Percentiles rank a stretch among this genome's conserved stretches.
Conservation (phyloP, 1,140 invertebrate species). For the Zaprionus camerounensis region DNA sequence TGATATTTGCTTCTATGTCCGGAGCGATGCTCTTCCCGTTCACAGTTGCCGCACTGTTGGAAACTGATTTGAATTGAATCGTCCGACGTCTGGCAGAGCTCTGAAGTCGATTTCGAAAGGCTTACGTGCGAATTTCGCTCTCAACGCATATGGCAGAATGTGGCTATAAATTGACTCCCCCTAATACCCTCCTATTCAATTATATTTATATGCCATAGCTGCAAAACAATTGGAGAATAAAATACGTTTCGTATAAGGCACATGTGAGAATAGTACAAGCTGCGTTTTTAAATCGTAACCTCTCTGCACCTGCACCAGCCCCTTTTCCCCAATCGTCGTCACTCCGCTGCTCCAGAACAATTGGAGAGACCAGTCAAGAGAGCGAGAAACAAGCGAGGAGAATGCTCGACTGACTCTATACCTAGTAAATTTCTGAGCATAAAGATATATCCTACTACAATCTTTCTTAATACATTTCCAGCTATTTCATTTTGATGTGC, state of each 20-base stretch:
- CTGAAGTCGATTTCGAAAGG: conserved; percentile 37
- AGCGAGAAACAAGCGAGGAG: not conserved
- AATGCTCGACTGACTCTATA: not conserved
- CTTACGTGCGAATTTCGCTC: conserved; percentile 71
- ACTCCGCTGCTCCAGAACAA: conserved; percentile 4
- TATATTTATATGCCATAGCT: conserved; percentile 46
- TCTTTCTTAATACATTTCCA: too few relatives aligned
- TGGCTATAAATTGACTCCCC: conserved; percentile 21
- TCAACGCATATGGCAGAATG: conserved; percentile 43
- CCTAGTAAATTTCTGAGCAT: not conserved
- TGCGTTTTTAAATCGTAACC: conserved; percentile 8
- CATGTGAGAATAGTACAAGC: conserved; percentile 39
- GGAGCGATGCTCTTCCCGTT: conserved; percentile 37
- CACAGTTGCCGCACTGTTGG: conserved; percentile 43
- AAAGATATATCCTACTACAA: too few relatives aligned
- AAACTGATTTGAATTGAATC: conserved; percentile 63
- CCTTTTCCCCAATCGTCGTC: not conserved
- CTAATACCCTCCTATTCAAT: conserved; percentile 30
- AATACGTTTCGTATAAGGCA: conserved; percentile 37
- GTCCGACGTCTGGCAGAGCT: conserved; percentile 21
- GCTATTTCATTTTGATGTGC: too few relatives aligned
- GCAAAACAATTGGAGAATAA: conserved; percentile 48
- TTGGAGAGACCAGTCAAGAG: not conserved
- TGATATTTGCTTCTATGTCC: not conserved
- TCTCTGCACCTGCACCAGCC: not conserved